Evolutionary conservation across 35 echinoderm and acorn worm genomes (phyloP).

Genomic region (Ophiothrix spiculata): DNA sequence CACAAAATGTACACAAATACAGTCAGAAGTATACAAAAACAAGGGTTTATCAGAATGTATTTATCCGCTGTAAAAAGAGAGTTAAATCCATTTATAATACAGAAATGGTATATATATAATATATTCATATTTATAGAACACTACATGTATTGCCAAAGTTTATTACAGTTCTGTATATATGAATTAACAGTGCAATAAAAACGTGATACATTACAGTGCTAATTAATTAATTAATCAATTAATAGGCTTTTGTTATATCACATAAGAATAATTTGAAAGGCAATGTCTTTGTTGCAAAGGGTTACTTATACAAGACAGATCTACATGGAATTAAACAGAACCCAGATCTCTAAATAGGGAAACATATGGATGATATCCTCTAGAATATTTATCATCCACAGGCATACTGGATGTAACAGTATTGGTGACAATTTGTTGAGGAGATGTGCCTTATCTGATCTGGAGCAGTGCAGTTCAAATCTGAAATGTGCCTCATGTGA

Average conservation of each 20-base stretch:
- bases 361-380: no score
- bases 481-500: no score
- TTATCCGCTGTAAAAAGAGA: conserved; percentile 12
- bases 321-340: background rate
- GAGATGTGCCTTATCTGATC: no score
- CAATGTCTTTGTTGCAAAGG: background rate
- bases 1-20: conserved; percentile 16
- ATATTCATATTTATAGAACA: background rate
- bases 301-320: background rate
- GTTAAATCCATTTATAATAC: conserved; percentile 12
- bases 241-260: background rate
- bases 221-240: no score
- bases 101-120: conserved; percentile 2
- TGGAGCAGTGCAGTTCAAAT: no score
- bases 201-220: background rate
- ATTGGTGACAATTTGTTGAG: no score
- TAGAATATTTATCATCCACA: no score
- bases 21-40: background rate
- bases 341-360: no score
- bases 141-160: conserved; percentile 7
- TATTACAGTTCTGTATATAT: conserved; percentile 13
- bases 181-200: background rate
- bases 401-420: no score
- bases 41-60: conserved; percentile 5
- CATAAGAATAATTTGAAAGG: background rate